phyloP scores from a whole-genome alignment of 2,113 vertebrate genomes.

The Lonchura striata region DNA sequence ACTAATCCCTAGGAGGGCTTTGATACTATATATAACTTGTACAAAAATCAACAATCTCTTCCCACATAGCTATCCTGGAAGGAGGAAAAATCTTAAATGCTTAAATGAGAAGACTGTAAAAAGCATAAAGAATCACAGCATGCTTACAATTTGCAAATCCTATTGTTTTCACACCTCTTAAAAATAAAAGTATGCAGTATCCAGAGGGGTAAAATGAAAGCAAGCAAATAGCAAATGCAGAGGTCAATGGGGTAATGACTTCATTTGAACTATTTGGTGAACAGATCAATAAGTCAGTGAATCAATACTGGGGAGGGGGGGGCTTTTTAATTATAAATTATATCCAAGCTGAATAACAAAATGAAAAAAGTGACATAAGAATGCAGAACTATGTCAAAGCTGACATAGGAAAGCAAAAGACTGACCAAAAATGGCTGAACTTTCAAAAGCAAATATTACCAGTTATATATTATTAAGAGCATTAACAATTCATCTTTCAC shows the following conservation, averaged over 20 bases:
- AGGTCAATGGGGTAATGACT: background rate
- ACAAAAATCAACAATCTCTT: background rate
- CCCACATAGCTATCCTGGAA: background rate
- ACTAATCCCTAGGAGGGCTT: background rate
- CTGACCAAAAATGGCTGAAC: background rate
- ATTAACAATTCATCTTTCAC: background rate
- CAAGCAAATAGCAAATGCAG: background rate
- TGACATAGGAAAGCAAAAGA: background rate
- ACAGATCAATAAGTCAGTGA: background rate
- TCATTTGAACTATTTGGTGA: slow-evolving; percentile 28
- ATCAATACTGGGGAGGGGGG: background rate
- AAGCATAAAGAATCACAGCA: background rate
- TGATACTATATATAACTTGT: background rate
- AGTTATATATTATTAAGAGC: background rate
- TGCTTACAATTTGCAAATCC: background rate
- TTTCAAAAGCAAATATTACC: background rate
- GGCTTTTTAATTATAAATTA: slow-evolving; percentile 16
- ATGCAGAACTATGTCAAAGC: background rate
- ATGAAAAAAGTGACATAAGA: background rate
- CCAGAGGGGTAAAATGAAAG: background rate
- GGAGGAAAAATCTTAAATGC: background rate
- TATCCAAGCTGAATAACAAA: background rate
- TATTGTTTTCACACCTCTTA: background rate
- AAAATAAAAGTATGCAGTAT: background rate
- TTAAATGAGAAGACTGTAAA: background rate